These are phyloP conservation scores for Laticauda colubrina DNA, from an alignment of 2,113 vertebrate species.

Conservation along the genomic window DNA sequence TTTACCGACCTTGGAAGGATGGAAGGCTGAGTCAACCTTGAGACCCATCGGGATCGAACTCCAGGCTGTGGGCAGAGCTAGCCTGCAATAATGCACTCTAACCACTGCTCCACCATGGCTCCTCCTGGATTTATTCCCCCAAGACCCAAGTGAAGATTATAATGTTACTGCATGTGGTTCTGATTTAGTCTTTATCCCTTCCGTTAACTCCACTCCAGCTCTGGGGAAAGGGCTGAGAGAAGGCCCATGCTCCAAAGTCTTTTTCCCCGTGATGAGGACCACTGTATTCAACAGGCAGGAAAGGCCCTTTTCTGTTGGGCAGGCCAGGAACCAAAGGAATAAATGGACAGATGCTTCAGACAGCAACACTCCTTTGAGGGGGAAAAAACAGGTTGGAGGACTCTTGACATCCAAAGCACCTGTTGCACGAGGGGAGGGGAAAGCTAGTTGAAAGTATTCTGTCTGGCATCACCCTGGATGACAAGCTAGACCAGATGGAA, in stretches of 20 bases:
- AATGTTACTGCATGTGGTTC: neutral
- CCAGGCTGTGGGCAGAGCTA: neutral
- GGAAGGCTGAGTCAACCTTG: neutral
- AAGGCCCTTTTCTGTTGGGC: neutral
- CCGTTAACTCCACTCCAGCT: neutral
- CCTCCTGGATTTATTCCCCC: neutral
- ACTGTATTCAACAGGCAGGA: neutral
- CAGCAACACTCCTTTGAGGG: neutral
- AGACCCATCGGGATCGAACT: neutral
- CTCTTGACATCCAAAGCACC: neutral
- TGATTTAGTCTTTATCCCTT: neutral
- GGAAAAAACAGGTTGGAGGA: neutral
- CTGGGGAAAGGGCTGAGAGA: neutral
- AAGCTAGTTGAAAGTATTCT: constrained; percentile 1
- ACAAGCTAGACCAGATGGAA: neutral
- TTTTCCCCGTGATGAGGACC: neutral
- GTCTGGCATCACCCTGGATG: neutral
- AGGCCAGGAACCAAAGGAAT: neutral
- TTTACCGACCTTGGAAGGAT: neutral
- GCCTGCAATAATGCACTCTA: neutral
- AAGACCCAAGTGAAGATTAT: neutral
- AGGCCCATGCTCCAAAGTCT: neutral
- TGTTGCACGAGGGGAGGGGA: neutral
- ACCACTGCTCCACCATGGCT: neutral
- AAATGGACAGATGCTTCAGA: neutral